phyloP scores from a whole-genome alignment of 2,888 invertebrate species.

The Pheosia gnoma region DNA sequence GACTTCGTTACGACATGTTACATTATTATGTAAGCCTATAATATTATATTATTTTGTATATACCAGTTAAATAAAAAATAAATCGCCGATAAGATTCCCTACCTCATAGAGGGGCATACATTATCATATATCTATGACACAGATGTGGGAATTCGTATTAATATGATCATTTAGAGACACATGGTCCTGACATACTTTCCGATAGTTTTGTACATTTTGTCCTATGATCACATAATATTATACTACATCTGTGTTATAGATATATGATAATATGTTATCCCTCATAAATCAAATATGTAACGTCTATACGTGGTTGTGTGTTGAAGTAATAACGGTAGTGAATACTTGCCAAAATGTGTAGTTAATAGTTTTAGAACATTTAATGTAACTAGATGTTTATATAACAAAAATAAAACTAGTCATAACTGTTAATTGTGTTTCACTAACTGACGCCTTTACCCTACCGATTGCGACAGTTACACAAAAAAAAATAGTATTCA shows the following conservation, averaged over 20 bases:
- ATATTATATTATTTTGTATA: neutral
- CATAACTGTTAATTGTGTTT: constrained; percentile 53
- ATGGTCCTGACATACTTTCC: no score
- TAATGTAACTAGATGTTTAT: constrained; percentile 72
- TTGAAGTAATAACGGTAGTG: constrained; percentile 48
- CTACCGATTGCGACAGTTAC: neutral
- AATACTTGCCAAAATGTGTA: constrained; percentile 70
- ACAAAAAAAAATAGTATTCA: neutral
- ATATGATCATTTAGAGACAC: no score
- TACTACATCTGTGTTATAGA: no score
- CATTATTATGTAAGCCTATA: no score
- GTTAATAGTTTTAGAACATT: constrained; percentile 46
- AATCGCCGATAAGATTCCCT: constrained; percentile 38
- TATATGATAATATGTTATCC: no score
- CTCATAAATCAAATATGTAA: constrained; percentile 20
- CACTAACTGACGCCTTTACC: constrained; percentile 14
- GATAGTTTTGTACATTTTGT: no score
- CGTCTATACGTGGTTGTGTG: constrained; percentile 49
- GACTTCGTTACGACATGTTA: no score
- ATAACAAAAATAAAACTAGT: constrained; percentile 71
- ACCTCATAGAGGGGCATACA: constrained; percentile 32
- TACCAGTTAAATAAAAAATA: neutral
- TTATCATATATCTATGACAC: no score
- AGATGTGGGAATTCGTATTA: no score
- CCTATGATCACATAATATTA: no score